Evolutionary conservation across 2,797 vertebrate genomes (phyloP).

Genomic region (Halcyon smyrnensis): DNA sequence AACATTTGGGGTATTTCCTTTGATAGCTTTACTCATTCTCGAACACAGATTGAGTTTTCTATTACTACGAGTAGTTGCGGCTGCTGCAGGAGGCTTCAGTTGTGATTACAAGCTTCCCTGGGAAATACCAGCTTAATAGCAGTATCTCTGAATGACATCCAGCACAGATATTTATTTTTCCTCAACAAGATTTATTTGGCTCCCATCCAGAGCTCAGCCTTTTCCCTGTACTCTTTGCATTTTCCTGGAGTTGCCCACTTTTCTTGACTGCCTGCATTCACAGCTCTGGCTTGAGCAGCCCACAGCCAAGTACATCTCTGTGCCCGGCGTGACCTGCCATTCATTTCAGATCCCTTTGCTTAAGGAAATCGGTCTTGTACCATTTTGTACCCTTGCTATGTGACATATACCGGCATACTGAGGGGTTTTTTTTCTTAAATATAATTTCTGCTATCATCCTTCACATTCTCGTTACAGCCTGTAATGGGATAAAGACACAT

Average conservation of each 20-base stretch:
- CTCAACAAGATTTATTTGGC: constrained; percentile 29
- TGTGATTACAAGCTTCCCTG: neutral
- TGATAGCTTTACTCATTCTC: accelerated
- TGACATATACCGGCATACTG: accelerated
- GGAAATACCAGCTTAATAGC: neutral
- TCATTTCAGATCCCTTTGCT: neutral
- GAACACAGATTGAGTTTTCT: neutral
- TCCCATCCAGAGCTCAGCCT: neutral
- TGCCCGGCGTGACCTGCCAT: neutral
- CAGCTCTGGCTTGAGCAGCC: neutral
- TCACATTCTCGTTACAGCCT: neutral
- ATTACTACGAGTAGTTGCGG: neutral
- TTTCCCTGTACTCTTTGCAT: neutral
- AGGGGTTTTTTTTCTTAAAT: neutral
- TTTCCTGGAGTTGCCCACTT: neutral
- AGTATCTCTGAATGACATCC: constrained; percentile 23
- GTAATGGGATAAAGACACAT: neutral
- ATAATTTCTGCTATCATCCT: neutral
- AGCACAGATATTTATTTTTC: constrained; percentile 43
- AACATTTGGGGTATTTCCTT: neutral
- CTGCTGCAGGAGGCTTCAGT: neutral
- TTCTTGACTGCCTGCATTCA: neutral
- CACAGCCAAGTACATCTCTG: neutral
- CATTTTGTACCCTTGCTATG: neutral
- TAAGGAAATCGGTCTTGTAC: neutral